Base-by-base conservation (phyloP, 1,140 invertebrate genomes). In the Drosophila tristis region DNA sequence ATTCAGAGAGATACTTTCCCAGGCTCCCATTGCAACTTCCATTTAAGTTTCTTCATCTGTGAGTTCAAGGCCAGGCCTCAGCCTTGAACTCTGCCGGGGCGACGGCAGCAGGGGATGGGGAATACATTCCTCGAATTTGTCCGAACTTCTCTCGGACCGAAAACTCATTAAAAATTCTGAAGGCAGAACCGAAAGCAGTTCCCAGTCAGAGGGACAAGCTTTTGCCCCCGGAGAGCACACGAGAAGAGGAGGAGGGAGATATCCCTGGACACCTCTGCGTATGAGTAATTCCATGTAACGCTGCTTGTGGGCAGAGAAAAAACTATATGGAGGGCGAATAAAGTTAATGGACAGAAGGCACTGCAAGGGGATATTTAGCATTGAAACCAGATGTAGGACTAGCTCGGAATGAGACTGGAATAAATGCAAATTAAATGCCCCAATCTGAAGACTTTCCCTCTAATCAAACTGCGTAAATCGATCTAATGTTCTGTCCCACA, bases 151-250 rank as follows among this genome's bases (percentile, higher is more conserved):
- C 49, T 53, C 43, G 43, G 47, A 55, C 53, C 39, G 44, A 16
- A 15, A 53, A 67, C 74, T 76, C 63, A 68, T 76, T 76, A 47
- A 29, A 44, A 66, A 76, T 75, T 54, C 63, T 53, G 42, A 56
- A 29, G 55, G 51, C 51, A 50, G 25, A 43, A 61, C 62, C 51
- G 23, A 67, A 48, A 56, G 51, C 63, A 51, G 56, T 75, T 76
- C 39, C 49, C 49, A 51, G 57, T 54, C 44, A 47, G 62, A 49
- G 51, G 13, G 20, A 56, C 44, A 20, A 55, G 26, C 35, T n/a
- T 23, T 57, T 45, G 8, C 15, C n/a, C 31, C 49, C 29, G 29
- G 35, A 50, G 13, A 13, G 20, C 26, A 31, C 23, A 29, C 20
- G 9, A 43, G 11, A 20, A 20, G 20, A 20, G 20, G 20, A 20